These are phyloP conservation scores for Darevskia nairensis DNA, from an alignment of 2,797 vertebrate species.

Conservation along the genomic window DNA sequence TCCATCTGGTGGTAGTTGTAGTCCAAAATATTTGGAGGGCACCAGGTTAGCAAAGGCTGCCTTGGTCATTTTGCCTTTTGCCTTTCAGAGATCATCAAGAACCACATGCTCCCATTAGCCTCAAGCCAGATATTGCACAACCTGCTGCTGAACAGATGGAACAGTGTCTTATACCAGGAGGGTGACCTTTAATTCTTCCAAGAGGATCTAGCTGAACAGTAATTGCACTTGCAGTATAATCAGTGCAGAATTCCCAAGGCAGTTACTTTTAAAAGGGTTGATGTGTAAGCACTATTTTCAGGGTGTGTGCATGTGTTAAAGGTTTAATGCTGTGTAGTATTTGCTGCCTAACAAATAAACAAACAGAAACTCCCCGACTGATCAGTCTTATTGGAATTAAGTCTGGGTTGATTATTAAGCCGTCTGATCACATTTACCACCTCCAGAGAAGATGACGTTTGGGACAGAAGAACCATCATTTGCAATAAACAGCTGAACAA, in stretches of 20 bases:
- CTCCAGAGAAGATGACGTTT: constrained; percentile 23
- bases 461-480: background rate
- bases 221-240: background rate
- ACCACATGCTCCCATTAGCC: background rate
- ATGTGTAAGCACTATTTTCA: constrained; percentile 32
- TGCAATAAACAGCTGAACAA: constrained; percentile 11
- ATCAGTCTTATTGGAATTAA: constrained; percentile 14
- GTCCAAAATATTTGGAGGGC: too few species aligned
- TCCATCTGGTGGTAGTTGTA: background rate
- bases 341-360: constrained; percentile 19
- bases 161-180: background rate
- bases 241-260: background rate
- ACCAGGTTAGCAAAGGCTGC: too few species aligned
- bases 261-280: background rate
- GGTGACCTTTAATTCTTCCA: constrained; percentile 36
- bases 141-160: constrained; percentile 7
- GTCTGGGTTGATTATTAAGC: background rate
- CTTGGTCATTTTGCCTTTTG: too few species aligned
- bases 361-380: background rate
- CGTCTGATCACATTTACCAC: background rate
- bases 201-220: background rate
- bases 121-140: background rate
- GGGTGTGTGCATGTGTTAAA: background rate
- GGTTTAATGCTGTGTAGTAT: background rate
- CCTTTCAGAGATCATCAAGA: background rate